Evolutionary conservation across 2,888 invertebrate species (phyloP), one percentile per base, ranked within the genome.

Genomic region (Acronicta psi): DNA sequence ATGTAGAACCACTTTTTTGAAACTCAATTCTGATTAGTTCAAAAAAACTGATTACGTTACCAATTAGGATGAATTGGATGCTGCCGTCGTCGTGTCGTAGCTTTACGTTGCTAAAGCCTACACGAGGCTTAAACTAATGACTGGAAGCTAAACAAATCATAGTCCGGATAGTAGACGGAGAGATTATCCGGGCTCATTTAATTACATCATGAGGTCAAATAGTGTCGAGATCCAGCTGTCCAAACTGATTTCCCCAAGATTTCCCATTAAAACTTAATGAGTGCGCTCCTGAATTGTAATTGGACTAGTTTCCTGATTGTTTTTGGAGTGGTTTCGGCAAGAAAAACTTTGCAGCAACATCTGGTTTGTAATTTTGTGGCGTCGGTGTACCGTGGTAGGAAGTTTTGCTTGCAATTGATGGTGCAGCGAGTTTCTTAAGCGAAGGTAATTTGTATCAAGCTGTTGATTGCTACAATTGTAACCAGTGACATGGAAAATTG

Each of bases 181-280:
- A 63, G 79, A 81, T 83, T 75, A 81, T 78, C 62, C 63, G 42
- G 41, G 59, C 68, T 77, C 69, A 77, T 81, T 68, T 75, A 72
- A 81, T 82, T 79, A 81, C 63, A 51, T 37, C 43, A 44, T 38
- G 53, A 68, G 82, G 79, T 79, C 75, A 74, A 81, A 75, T 46
- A 44, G 49, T 44, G 50, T 50, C 61, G 7, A 13, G 52, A 49
- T 42, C 42, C 78, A 71, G 75, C 72, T 71, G 78, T 61, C 73
- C 58, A 47, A 77, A 66, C 51, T 57, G 60, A 61, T 77, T 62
- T 59, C 41, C 47, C 47, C 54, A 75, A 77, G 68, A 66, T 59
- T 52, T 14, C 20, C 49, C 59, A 55, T 75, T 75, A 60, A 63
- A 67, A 59, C 60, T 67, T 67, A 71, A 77, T 71, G 72, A 69